Base-by-base conservation (phyloP, 2,888 invertebrate species). In the Amaurobius ferox region DNA sequence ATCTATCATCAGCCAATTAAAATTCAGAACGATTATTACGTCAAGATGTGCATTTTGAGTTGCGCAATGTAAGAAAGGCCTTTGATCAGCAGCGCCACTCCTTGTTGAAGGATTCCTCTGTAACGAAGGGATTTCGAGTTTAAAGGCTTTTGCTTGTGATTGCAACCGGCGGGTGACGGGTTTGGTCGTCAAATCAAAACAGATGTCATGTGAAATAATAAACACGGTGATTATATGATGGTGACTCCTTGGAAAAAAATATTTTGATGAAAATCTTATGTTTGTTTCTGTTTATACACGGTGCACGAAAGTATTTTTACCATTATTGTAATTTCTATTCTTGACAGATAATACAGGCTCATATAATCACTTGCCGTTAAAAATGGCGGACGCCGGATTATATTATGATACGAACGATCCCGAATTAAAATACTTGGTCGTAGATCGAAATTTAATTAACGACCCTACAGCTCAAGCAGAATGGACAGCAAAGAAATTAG, bases 391-490 rank as follows among this genome's bases (percentile, higher is more conserved):
- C 74, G 70, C 88, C 55, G 77, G 74, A 73, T 72, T 62, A 35
- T 79, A 86, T 72, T 87, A 88, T 79, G 86, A 80, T 76, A 78
- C 72, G 72, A 88, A 87, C 39, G 79, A 88, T 88, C 88, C 88
- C 9, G 88, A 88, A 94, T 94, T 97, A 92, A 96, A 97, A 93
- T 98, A 96, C 93, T 94, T 98, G 92, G 96, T 97, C 92, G 98
- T 98, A 91, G 98, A 98, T 93, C 95, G 97, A 92, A 97, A 97
- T 93, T 95, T 95, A 92, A 96, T 97, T 93, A 98, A 96, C 92
- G 97, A 99, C 93, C 99, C 99, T 90, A 96, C 98, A 89, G 96
- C 97, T 89, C 98, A 99, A 93, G 98, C 99, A 88, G 99, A 99
- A 94, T 99, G 99, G 99, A 97, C 99, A 90, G 96, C 98, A 91